Conservation (phyloP, 2,888 invertebrate genomes). For the Gandaritis pyraliata region DNA sequence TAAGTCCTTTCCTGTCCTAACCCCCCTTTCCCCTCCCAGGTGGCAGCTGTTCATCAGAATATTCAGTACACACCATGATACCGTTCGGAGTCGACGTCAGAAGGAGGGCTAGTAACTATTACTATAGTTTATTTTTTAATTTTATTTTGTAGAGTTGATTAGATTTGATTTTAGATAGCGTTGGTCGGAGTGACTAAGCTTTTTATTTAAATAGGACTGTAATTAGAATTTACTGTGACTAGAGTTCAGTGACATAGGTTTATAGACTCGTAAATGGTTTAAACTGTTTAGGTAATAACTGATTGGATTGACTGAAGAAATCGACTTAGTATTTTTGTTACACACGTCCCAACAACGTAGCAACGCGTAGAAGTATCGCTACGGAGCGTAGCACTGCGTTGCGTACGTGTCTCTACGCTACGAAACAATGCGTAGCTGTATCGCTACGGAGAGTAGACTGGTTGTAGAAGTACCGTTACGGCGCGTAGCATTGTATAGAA, state of each 20-base stretch:
- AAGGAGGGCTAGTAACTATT: constrained; percentile 74
- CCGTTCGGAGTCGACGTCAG: constrained; percentile 76
- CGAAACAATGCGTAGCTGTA: background rate
- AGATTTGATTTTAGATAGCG: constrained; percentile 7
- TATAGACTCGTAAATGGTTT: too few relatives aligned
- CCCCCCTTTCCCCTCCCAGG: constrained; percentile 51
- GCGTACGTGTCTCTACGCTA: too few relatives aligned
- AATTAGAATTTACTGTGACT: constrained; percentile 1
- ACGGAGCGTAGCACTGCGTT: background rate
- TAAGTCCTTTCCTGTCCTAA: constrained; percentile 9
- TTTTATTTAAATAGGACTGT: background rate
- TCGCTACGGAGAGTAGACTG: background rate
- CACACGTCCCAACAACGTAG: background rate
- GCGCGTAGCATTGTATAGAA: background rate
- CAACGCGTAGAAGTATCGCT: background rate
- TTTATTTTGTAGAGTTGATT: background rate
- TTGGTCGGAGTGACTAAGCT: constrained; percentile 1
- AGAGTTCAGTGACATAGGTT: background rate
- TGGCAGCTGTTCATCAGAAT: constrained; percentile 74
- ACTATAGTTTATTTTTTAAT: constrained; percentile 23
- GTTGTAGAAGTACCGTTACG: background rate
- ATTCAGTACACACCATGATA: constrained; percentile 78
- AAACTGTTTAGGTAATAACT: too few relatives aligned
- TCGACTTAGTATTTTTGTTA: too few relatives aligned
- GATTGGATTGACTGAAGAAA: too few relatives aligned